Evolutionary conservation across 2,113 vertebrate genomes (phyloP), one percentile per base, ranked within the genome.

Genomic region (Perognathus longimembris): DNA sequence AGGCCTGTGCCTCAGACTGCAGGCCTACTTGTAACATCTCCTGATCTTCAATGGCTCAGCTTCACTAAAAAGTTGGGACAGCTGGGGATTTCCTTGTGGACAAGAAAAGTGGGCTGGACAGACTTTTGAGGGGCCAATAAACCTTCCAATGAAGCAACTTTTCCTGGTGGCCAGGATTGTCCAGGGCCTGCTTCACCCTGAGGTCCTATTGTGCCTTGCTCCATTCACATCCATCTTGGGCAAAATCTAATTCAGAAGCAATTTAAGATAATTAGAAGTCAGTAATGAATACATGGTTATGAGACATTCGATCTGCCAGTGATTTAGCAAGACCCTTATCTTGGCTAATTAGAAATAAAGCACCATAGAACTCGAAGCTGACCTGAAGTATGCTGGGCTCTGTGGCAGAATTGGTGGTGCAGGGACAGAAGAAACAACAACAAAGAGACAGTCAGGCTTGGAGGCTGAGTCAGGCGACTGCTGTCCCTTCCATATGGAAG

Each of bases 251-350:
- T 45, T n/a, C 9, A 45, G 45, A 45, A 45, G 10, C 45, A 8
- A 45, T 45, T 45, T 45, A 45, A 45, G 45, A 79, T 80, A 92
- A 92, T 77, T 90, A 92, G 78, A 85, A 94, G 22, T 8, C 24
- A 89, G 71, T 84, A 85, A 94, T 94, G 86, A 76, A 79, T 84
- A 76, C 79, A 77, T 92, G 45, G 86, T 76, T 80, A 54, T 94
- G 78, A 90, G 63, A 67, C 63, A 92, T 88, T 87, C 22, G 7
- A 70, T 88, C 42, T 84, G 36, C 78, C 50, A 80, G 67, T 50
- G 40, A 81, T 71, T 85, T 95, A 66, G 18, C 32, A 61, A 36
- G 77, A 88, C 21, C 36, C 61, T 10, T 95, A 76, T 8, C 78
- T 80, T 84, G 42, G n/a, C 50, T 88, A 88, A 94, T 70, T 61